A percentile compares a stretch with the other conserved stretches of the same genome.
Evolutionary conservation across 2,113 vertebrate species (phyloP).

Genomic region (Bos indicus): DNA sequence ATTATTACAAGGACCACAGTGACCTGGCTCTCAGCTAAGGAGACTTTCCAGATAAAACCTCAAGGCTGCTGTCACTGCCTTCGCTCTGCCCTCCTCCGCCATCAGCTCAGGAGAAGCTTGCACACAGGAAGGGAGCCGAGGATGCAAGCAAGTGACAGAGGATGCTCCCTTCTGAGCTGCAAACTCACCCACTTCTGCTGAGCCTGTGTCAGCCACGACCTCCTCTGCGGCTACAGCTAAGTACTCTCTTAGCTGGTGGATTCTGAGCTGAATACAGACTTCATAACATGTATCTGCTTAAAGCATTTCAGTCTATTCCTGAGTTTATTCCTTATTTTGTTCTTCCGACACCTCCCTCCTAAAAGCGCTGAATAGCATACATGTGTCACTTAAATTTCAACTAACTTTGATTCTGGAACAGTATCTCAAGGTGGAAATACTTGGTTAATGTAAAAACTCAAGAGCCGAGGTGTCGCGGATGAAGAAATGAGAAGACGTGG

Average conservation of each 20-base stretch:
- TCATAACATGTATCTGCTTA: background rate
- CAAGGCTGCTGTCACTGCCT: background rate
- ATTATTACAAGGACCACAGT: background rate
- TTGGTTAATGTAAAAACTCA: background rate
- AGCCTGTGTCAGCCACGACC: background rate
- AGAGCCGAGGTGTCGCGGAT: background rate
- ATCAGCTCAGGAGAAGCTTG: background rate
- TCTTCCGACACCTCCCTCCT: background rate
- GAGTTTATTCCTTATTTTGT: background rate
- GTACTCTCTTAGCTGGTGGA: too few relatives aligned
- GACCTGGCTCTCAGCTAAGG: background rate
- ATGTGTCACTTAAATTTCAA: background rate
- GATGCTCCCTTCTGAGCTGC: background rate
- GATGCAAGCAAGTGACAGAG: background rate
- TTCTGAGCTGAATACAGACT: background rate
- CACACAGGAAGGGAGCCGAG: background rate
- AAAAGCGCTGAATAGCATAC: fast-evolving
- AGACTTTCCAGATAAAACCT: background rate
- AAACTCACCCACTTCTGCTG: background rate
- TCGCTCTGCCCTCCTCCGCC: background rate
- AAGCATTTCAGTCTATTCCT: background rate
- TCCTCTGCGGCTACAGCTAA: background rate
- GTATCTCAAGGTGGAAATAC: background rate
- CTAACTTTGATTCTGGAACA: background rate
- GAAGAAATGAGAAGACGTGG: fast-evolving